Percentiles rank a stretch among this genome's conserved stretches.
phyloP scores from a whole-genome alignment of 1,140 invertebrate species.

The Ephestia elutella region DNA sequence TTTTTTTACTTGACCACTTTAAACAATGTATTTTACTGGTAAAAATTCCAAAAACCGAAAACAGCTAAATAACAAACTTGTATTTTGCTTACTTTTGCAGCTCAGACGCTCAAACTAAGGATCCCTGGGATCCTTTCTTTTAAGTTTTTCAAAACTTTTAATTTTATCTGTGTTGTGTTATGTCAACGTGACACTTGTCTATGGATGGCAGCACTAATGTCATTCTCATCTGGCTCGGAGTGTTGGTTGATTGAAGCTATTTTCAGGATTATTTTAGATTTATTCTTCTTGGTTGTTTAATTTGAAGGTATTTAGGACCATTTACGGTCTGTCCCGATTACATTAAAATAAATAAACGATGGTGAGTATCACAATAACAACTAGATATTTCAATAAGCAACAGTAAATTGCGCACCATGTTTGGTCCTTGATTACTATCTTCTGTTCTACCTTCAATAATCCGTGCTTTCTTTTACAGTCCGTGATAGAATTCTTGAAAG shows the following conservation, averaged over 20 bases:
- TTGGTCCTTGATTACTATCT: constrained; percentile 23
- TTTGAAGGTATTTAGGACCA: constrained; percentile 14
- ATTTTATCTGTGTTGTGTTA: not conserved
- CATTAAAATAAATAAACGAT: constrained; percentile 40
- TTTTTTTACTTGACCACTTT: no score
- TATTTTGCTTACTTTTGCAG: not conserved
- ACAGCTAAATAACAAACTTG: no score
- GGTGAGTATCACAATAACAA: constrained; percentile 30
- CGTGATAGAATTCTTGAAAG: constrained; percentile 91
- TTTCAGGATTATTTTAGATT: constrained; percentile 39
- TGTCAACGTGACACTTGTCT: constrained; percentile 10
- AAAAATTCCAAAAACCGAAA: no score
- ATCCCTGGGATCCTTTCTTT: no score
- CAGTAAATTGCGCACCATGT: constrained; percentile 17
- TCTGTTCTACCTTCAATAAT: constrained; percentile 10
- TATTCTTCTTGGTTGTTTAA: constrained; percentile 37
- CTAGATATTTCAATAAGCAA: not conserved
- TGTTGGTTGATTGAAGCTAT: constrained; percentile 24
- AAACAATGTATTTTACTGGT: no score
- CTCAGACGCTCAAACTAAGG: no score
- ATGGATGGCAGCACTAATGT: constrained; percentile 19
- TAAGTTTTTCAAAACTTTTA: no score
- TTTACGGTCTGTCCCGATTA: constrained; percentile 18
- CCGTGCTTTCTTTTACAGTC: constrained; percentile 73
- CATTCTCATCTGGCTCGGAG: constrained; percentile 54